Percentiles rank a stretch among this genome's conserved stretches.
These are phyloP conservation scores for Drosophila repletoides DNA, from an alignment of 1,140 invertebrate species.

Conservation along the genomic window DNA sequence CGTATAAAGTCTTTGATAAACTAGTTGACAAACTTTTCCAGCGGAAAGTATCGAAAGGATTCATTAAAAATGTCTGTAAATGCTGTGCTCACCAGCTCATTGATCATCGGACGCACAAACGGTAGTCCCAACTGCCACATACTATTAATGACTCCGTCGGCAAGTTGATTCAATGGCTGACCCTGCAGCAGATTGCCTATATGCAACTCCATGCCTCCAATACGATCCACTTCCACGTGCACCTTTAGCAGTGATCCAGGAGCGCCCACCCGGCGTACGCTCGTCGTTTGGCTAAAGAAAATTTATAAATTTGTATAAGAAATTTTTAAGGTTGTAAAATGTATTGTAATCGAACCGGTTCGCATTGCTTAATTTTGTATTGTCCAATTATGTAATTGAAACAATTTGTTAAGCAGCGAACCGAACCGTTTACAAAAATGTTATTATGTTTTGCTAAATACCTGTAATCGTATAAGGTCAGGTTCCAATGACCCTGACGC, in stretches of 20 bases:
- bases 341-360: too few species aligned
- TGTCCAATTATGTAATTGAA: too few species aligned
- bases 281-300: slow-evolving; percentile 86
- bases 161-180: slow-evolving; percentile 85
- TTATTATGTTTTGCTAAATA: too few species aligned
- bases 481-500: slow-evolving; percentile 88
- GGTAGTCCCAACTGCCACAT: slow-evolving; percentile 90
- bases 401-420: too few species aligned
- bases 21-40: slow-evolving; percentile 84
- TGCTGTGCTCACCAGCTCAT: slow-evolving; percentile 90
- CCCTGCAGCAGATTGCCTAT: slow-evolving; percentile 87
- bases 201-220: slow-evolving; percentile 89
- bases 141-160: slow-evolving; percentile 85
- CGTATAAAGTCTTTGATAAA: slow-evolving; percentile 29
- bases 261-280: slow-evolving; percentile 84
- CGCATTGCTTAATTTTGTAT: too few species aligned
- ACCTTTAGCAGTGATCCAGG: slow-evolving; percentile 85
- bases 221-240: slow-evolving; percentile 87
- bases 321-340: too few species aligned
- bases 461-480: slow-evolving; percentile 88
- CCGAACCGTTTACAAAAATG: too few species aligned
- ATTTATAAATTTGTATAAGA: slow-evolving; percentile 11
- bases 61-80: slow-evolving; percentile 91
- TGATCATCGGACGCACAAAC: slow-evolving; percentile 88
- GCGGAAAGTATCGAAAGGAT: slow-evolving; percentile 87